Conservation (phyloP, 2,888 invertebrate genomes). For the Tipula helvola region DNA sequence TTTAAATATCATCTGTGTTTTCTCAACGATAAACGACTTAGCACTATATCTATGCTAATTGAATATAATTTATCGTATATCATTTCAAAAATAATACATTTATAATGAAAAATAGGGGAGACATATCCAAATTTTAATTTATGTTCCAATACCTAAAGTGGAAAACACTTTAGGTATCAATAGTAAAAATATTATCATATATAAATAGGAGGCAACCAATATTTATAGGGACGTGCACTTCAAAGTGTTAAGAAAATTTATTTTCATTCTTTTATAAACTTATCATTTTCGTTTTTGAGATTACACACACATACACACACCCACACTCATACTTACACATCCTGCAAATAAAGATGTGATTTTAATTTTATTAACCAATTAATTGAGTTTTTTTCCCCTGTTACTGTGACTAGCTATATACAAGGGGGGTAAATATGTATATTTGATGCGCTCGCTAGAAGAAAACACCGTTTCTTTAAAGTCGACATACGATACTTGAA, state of each 20-base stretch:
- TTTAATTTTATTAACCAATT: neutral
- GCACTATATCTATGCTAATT: neutral
- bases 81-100: neutral
- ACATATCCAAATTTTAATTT: neutral
- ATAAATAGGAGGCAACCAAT: too few species aligned
- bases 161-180: neutral
- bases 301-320: neutral
- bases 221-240: neutral
- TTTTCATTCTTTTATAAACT: neutral
- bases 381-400: neutral
- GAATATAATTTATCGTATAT: neutral
- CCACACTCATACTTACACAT: too few species aligned
- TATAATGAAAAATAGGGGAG: neutral
- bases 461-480: neutral
- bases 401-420: neutral
- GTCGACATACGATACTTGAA: neutral
- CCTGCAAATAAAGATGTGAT: neutral
- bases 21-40: neutral
- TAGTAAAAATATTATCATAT: neutral
- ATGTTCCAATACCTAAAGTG: neutral
- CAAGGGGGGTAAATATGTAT: neutral
- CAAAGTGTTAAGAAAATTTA: neutral
- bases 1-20: neutral
- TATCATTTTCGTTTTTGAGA: neutral
- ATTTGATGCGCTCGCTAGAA: neutral